These are phyloP conservation scores for Tetramorium bicarinatum DNA, from an alignment of 2,888 invertebrate genomes.

Conservation along the genomic window DNA sequence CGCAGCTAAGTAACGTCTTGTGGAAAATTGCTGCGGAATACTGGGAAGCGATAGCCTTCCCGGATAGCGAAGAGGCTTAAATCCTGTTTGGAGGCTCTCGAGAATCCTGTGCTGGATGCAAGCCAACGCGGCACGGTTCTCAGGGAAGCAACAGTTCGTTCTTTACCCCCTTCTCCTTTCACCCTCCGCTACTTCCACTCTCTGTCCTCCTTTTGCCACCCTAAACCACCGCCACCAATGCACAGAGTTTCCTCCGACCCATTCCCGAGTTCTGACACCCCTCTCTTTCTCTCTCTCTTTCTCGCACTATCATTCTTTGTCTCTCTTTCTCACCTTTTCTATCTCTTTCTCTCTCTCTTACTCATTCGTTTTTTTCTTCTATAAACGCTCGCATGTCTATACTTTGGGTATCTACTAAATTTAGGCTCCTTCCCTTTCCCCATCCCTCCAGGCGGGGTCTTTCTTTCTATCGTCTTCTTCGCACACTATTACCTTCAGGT, in stretches of 20 bases:
- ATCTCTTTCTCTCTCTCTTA: constrained; percentile 42
- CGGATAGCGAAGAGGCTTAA: constrained; percentile 74
- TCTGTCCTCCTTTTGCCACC: constrained; percentile 77
- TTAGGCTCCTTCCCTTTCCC: constrained; percentile 66
- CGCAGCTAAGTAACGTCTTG: constrained; percentile 47
- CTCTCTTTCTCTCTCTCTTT: constrained; percentile 39
- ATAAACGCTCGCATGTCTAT: constrained; percentile 63
- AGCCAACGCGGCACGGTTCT: constrained; percentile 73
- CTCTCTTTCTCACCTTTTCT: constrained; percentile 34
- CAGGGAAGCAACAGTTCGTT: constrained; percentile 85
- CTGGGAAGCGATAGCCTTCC: constrained; percentile 70
- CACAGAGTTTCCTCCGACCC: constrained; percentile 71
- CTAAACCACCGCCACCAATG: constrained; percentile 77
- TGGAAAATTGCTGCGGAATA: constrained; percentile 66
- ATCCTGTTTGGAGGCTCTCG: constrained; percentile 79
- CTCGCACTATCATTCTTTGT: too few species aligned
- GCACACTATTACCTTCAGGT: constrained; percentile 55
- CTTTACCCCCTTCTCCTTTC: constrained; percentile 70
- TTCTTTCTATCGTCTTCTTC: constrained; percentile 25
- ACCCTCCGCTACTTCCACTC: constrained; percentile 69
- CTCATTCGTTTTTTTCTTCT: constrained; percentile 38
- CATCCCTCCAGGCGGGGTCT: background rate
- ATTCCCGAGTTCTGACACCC: constrained; percentile 54
- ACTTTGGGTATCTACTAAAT: constrained; percentile 76
- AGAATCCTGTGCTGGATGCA: constrained; percentile 79